These are phyloP conservation scores for Acrobasis suavella DNA, from an alignment of 2,888 invertebrate genomes.

Conservation along the genomic window DNA sequence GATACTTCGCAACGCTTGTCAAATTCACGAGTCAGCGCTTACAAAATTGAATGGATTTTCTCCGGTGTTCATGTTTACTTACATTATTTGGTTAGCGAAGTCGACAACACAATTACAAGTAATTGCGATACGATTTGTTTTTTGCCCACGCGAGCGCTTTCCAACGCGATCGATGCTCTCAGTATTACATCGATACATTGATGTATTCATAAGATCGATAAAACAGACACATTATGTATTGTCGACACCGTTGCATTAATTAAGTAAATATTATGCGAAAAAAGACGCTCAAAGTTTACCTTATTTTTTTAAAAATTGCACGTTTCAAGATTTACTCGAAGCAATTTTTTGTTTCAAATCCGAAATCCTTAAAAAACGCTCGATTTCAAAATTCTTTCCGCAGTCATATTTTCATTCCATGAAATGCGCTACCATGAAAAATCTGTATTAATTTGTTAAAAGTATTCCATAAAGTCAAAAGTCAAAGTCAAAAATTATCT, in stretches of 20 bases:
- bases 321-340: not conserved
- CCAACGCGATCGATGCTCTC: slow-evolving; percentile 50
- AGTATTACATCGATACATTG: slow-evolving; percentile 45
- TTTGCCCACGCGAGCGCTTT: slow-evolving; percentile 41
- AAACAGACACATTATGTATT: slow-evolving; percentile 3
- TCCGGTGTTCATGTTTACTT: not conserved
- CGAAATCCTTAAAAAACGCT: no score
- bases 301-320: not conserved
- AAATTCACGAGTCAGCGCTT: slow-evolving; percentile 21
- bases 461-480: no score
- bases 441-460: not conserved
- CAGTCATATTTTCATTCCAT: not conserved
- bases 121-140: slow-evolving; percentile 46
- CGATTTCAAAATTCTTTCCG: not conserved
- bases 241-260: slow-evolving; percentile 21
- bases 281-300: not conserved
- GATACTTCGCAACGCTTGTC: slow-evolving; percentile 34
- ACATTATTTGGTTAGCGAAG: slow-evolving; percentile 14
- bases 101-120: slow-evolving; percentile 24
- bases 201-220: slow-evolving; percentile 48
- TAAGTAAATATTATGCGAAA: slow-evolving; percentile 10
- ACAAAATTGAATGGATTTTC: slow-evolving; percentile 27
- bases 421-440: not conserved
- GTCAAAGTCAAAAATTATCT: no score
- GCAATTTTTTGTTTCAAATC: not conserved